Conservation (phyloP, 2,888 invertebrate genomes). For the Temnothorax ravouxi region DNA sequence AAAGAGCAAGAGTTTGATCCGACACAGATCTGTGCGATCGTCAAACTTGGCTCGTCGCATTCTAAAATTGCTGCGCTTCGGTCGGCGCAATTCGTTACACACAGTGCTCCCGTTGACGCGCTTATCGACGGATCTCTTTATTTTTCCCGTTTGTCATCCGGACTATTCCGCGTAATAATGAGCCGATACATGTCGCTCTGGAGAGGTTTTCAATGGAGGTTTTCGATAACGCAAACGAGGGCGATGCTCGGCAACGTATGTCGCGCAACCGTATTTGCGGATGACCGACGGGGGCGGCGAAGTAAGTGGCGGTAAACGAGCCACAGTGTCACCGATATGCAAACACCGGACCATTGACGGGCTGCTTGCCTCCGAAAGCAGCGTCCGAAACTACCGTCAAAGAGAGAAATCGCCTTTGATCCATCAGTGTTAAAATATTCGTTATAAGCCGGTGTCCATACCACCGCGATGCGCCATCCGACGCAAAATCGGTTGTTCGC, state of each 20-base stretch:
- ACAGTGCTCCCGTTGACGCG: background rate
- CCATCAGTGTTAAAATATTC: slow-evolving; percentile 57
- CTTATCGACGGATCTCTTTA: background rate
- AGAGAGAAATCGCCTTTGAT: slow-evolving; percentile 52
- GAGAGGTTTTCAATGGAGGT: background rate
- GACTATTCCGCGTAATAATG: slow-evolving; percentile 12
- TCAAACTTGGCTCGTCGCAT: slow-evolving; percentile 43
- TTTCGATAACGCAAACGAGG: slow-evolving; percentile 8
- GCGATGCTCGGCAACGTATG: slow-evolving; percentile 26
- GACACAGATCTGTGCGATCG: slow-evolving; percentile 22
- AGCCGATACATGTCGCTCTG: background rate
- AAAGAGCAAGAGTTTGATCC: slow-evolving; percentile 47
- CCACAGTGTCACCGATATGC: slow-evolving; percentile 49
- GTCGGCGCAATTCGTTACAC: slow-evolving; percentile 25
- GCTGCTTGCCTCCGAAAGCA: slow-evolving; percentile 29
- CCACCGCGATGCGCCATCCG: slow-evolving; percentile 3
- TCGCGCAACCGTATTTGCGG: slow-evolving; percentile 51
- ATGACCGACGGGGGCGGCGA: slow-evolving; percentile 47
- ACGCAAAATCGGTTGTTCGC: slow-evolving; percentile 30
- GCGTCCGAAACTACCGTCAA: slow-evolving; percentile 18
- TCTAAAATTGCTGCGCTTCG: background rate
- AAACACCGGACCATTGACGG: slow-evolving; percentile 51
- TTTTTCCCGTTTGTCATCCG: too few relatives aligned
- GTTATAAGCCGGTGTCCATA: slow-evolving; percentile 13
- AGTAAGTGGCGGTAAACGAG: slow-evolving; percentile 55